These are phyloP conservation scores for Synanthedon formicaeformis DNA, from an alignment of 2,888 invertebrate species.

Conservation along the genomic window DNA sequence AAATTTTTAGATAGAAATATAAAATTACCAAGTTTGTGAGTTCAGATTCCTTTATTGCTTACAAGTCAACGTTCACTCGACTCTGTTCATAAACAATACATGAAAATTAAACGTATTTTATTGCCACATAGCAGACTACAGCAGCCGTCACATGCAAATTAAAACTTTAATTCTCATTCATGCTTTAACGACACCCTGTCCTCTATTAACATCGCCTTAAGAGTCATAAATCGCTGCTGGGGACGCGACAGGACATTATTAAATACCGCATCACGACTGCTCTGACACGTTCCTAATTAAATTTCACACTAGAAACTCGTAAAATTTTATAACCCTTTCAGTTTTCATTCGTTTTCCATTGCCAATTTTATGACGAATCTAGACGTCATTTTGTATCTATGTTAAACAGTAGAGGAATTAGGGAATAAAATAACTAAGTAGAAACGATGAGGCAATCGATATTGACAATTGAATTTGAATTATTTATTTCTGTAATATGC, in stretches of 20 bases:
- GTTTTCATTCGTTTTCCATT: constrained; percentile 41
- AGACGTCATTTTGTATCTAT: too few relatives aligned
- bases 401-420: too few relatives aligned
- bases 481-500: too few relatives aligned
- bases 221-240: constrained; percentile 39
- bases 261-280: constrained; percentile 49
- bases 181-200: constrained; percentile 27
- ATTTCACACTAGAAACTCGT: constrained; percentile 53
- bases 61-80: too few relatives aligned
- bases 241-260: constrained; percentile 46
- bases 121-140: neutral
- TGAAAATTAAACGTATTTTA: neutral
- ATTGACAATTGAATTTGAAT: too few relatives aligned
- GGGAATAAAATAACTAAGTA: too few relatives aligned
- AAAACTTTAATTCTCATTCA: constrained; percentile 37
- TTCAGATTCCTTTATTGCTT: too few relatives aligned
- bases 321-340: constrained; percentile 54
- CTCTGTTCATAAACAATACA: too few relatives aligned
- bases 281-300: constrained; percentile 55
- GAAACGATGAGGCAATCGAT: too few relatives aligned
- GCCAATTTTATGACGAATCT: constrained; percentile 4
- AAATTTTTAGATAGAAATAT: too few relatives aligned
- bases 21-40: too few relatives aligned
- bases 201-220: constrained; percentile 26
- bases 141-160: constrained; percentile 20